These are phyloP conservation scores for Danionella cerebrum DNA, from an alignment of 2,113 vertebrate species.

Conservation along the genomic window DNA sequence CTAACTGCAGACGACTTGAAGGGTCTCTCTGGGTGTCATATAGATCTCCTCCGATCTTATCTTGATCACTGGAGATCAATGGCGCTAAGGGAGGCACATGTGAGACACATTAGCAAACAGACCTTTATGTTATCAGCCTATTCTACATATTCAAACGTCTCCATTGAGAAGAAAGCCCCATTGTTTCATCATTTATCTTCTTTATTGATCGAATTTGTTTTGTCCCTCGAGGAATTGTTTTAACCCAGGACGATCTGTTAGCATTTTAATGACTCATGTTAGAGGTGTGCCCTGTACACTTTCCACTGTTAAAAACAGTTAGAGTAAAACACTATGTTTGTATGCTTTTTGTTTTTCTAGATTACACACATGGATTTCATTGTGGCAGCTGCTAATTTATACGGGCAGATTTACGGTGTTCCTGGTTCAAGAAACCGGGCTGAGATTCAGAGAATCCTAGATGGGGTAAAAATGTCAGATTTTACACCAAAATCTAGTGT, in stretches of 20 bases:
- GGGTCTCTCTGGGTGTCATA: constrained; percentile 27
- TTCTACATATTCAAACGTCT: no score
- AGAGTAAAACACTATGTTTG: not conserved
- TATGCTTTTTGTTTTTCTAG: constrained; percentile 55
- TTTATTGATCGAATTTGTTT: no score
- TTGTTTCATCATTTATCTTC: no score
- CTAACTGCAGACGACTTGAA: constrained; percentile 16
- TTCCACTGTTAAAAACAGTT: no score
- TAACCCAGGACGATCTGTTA: no score
- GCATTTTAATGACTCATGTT: no score
- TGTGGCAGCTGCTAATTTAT: constrained; percentile 73
- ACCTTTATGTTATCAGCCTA: not conserved
- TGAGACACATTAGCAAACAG: not conserved
- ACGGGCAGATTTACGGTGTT: constrained; percentile 65
- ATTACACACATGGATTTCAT: constrained; percentile 70
- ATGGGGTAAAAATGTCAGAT: constrained; percentile 34
- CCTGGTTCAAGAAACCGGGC: constrained; percentile 43
- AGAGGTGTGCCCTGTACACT: no score
- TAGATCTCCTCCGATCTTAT: constrained; percentile 39
- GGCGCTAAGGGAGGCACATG: constrained; percentile 32
- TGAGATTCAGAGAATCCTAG: constrained; percentile 42
- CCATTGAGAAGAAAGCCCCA: no score
- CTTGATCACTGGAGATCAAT: constrained; percentile 31
- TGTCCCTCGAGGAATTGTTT: no score
- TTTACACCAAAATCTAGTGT: constrained; percentile 51